Evolutionary conservation across 2,113 vertebrate genomes (phyloP).

Genomic region (Apeltes quadracus): DNA sequence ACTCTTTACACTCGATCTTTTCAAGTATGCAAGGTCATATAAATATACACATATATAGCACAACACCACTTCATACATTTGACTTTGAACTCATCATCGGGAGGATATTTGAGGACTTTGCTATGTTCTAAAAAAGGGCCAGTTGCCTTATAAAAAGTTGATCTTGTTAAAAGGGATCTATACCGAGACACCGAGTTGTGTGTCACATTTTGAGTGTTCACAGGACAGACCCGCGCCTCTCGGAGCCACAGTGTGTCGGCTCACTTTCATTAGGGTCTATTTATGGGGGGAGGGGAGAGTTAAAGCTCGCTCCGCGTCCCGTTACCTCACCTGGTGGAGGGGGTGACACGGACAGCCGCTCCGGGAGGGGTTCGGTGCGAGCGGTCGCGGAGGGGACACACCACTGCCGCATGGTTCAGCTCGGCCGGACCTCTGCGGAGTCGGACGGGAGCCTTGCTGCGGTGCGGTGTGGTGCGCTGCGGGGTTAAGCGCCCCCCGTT

Average conservation of each 20-base stretch:
- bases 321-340: constrained; percentile 75
- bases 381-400: constrained; percentile 82
- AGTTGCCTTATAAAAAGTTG: not conserved
- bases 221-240: not conserved
- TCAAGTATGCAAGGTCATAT: not conserved
- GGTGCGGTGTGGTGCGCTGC: constrained; percentile 37
- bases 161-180: not conserved
- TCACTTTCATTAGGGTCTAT: too few species aligned
- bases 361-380: constrained; percentile 80
- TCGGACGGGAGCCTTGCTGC: constrained; percentile 52
- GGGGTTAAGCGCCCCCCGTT: constrained; percentile 40
- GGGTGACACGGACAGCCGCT: constrained; percentile 77
- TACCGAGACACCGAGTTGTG: not conserved
- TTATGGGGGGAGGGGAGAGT: not conserved
- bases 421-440: constrained; percentile 60
- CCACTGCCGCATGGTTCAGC: constrained; percentile 84
- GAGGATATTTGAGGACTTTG: not conserved
- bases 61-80: not conserved
- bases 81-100: not conserved
- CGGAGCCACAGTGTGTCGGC: not conserved
- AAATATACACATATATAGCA: too few species aligned
- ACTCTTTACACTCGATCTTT: not conserved
- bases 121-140: not conserved
- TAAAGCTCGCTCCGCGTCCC: not conserved
- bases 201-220: not conserved